Base-by-base conservation (phyloP, 2,113 vertebrate species). In the Artemisiospiza belli region DNA sequence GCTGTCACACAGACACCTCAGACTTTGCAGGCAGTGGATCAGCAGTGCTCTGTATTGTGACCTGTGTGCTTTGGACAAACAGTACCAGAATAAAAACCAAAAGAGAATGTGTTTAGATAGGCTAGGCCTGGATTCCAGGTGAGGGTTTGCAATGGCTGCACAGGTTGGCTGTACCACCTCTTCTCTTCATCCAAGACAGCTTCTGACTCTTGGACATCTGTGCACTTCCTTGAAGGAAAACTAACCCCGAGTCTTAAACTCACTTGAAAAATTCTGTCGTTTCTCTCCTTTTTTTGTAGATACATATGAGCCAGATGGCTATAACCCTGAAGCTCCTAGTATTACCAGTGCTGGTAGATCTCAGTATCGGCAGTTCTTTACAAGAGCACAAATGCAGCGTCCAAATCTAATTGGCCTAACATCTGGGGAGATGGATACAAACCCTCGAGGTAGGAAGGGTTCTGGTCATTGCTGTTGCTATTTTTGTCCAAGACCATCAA, bases 321-420 rank as follows among this genome's bases (percentile, higher is more conserved):
- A 99, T 97, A 99, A 99, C 97, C 99, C 99, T n/a, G 99, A 99
- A 98, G 99, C 99, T 77, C 99, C 99, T 76, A 99, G 98, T 95
- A 98, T 99, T 97, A 99, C 99, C n/a, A 98, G 97, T 94, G 97
- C 99, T 85, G 98, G 99, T 95, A 98, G 99, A 95, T 98, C 99
- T 94, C 98, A 98, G 62, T 99, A 99, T 73, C 98, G 99, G 54
- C 99, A 99, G 92, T 99, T 99, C 96, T 99, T 99, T 96, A 99
- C 99, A 27, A 98, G 99, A 89, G 98, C 99, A 74, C 99, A 99
- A 97, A 99, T 98, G 35, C 99, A 99, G 89, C 99, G 99, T 78
- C 98, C 99, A 87, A 99, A 99, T 97, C 98, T 99, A 94, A 99
- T 99, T 91, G 99, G 99, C 74, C 98, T 99, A 92, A 99, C 99